Evolutionary conservation across 2,113 vertebrate genomes (phyloP), one percentile per base, ranked within the genome.

Genomic region (Regulus satrapa): DNA sequence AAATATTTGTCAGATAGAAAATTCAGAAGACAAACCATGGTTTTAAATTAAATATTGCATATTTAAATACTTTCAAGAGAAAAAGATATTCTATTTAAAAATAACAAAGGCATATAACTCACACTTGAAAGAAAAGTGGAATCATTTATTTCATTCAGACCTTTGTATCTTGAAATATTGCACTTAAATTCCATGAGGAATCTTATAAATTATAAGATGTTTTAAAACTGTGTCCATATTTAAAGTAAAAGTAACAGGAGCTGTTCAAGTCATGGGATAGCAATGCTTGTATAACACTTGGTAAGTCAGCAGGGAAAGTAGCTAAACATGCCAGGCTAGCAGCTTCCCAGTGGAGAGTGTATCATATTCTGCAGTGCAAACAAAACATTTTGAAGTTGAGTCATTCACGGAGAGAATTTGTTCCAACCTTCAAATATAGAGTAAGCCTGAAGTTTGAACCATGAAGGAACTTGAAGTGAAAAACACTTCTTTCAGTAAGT

Each of bases 321-420:
- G 64, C 74, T 64, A 68, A 80, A 75, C 12, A 56, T 85, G 86
- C 76, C 88, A 93, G 75, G 64, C 40, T 74, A 85, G 34, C 43
- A 81, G 73, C 82, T 93, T 90, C 91, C 82, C 84, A 94, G 3
- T 31, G 49, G 69, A 92, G 83, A 87, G 20, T 18, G 68, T 64
- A 92, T 96, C 85, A 62, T 73, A 92, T 92, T 96, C 84, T 90
- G 72, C 66, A 91, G 94, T 23, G 63, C 77, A 88, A 93, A 91
- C 90, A 84, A 94, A 94, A 95, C 93, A 68, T 77, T 86, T 59
- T 54, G 46, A 87, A 49, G 48, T 77, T 74, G 88, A 94, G 69
- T 94, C 81, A 89, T 46, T 88, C 49, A 5, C 6, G 26, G 86
- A 80, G 58, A 84, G 78, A 74, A 76, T 49, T 75, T 81, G 29